These are phyloP conservation scores for Tenthredo distinguenda DNA, from an alignment of 2,888 invertebrate genomes.

Conservation along the genomic window DNA sequence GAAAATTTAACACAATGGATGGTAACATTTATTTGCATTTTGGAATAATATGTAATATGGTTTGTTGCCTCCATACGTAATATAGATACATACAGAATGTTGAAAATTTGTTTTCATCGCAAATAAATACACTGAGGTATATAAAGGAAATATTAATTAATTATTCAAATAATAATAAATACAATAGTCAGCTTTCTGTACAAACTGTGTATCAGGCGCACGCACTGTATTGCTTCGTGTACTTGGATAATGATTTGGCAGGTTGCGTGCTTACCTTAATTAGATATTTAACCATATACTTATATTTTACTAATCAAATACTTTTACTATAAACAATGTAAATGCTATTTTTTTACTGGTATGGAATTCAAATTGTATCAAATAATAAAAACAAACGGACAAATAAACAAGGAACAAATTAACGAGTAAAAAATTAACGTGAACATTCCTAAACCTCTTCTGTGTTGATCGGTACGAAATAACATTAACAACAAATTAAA, in stretches of 20 bases:
- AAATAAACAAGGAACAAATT: background rate
- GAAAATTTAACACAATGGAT: slow-evolving; percentile 69
- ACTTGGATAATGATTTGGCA: slow-evolving; percentile 49
- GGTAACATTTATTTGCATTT: slow-evolving; percentile 72
- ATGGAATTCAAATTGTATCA: background rate
- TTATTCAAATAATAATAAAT: slow-evolving; percentile 33
- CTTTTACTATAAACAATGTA: slow-evolving; percentile 29
- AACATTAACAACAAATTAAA: slow-evolving; percentile 10
- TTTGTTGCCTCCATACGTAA: slow-evolving; percentile 36
- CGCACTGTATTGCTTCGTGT: slow-evolving; percentile 48
- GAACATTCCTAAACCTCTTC: background rate
- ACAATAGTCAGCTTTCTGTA: slow-evolving; percentile 44
- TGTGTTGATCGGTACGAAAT: slow-evolving; percentile 27
- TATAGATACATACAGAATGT: slow-evolving; percentile 40
- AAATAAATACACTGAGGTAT: slow-evolving; percentile 45
- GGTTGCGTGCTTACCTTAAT: slow-evolving; percentile 38
- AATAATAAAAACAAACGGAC: background rate
- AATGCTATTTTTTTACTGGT: slow-evolving; percentile 8
- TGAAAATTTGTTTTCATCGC: background rate
- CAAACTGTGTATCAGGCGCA: slow-evolving; percentile 39
- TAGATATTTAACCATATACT: slow-evolving; percentile 43
- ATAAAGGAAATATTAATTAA: background rate
- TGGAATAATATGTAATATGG: slow-evolving; percentile 60
- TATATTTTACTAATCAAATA: slow-evolving; percentile 22
- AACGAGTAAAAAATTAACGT: background rate